Evolutionary conservation across 2,113 vertebrate species (phyloP), one percentile per base, ranked within the genome.

Genomic region (Burhinus bistriatus): DNA sequence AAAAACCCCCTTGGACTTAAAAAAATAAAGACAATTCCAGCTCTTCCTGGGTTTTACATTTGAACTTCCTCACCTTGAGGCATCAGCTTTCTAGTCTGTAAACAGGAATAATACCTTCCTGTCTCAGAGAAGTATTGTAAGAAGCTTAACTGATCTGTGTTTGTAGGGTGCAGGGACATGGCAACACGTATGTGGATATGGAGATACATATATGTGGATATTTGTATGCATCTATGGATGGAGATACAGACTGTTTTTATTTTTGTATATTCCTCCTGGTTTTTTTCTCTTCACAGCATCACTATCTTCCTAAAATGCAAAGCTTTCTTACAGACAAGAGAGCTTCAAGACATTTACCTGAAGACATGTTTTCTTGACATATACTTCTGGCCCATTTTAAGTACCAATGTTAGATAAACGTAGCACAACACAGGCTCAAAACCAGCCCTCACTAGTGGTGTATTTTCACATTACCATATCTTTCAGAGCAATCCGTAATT

Each of bases 81-180:
- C 36, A 89, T 76, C 89, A 72, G 65, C 44, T 82, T 89, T 95
- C 65, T 79, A 65, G 73, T 59, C 69, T 82, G 80, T 91, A 95
- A 95, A 96, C 87, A 91, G 72, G 65, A 93, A 87, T 84, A 93
- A 64, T 32, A 68, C 30, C 73, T 87, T 89, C 88, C 77, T 87
- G 88, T 92, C 81, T 64, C 54, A 58, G 40, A 84, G 36, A 13
- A 93, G 34, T n/a, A 26, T 23, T 87, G 29, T 44, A 57, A 84
- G 73, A 79, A 92, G 34, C 40, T 82, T 68, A 89, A 91, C 52
- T 40, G 55, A 38, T 71, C 80, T 0, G 0, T 49, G 15, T 68
- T 78, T 81, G 15, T 13, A 76, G 72, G 45, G 26, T 42, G 40
- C 8, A 49, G 44, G 27, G 61, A 65, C 25, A 38, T 5, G 44